These are phyloP conservation scores for Elephas maximus DNA, from an alignment of 2,113 vertebrate genomes.

Conservation along the genomic window DNA sequence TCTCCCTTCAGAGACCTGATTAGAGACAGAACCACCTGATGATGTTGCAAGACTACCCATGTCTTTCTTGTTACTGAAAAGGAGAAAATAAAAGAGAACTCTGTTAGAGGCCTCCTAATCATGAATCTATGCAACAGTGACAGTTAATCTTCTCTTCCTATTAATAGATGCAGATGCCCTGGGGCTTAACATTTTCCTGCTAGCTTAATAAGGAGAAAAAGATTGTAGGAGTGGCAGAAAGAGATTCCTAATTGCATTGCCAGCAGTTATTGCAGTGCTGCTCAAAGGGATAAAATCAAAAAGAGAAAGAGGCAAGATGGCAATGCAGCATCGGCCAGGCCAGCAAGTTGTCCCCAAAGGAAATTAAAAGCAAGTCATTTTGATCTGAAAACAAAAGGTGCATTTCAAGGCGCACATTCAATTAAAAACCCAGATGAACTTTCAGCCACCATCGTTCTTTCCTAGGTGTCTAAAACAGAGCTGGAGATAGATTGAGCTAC, in stretches of 20 bases:
- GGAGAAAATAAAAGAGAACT: slow-evolving; percentile 60
- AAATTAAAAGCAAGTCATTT: slow-evolving; percentile 72
- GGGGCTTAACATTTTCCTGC: slow-evolving; percentile 81
- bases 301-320: slow-evolving; percentile 42
- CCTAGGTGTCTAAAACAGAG: slow-evolving; percentile 21
- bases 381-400: slow-evolving; percentile 13
- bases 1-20: slow-evolving; percentile 39
- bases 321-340: slow-evolving; percentile 46
- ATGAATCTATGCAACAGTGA: slow-evolving; percentile 73
- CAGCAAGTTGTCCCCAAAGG: slow-evolving; percentile 60
- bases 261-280: slow-evolving; percentile 51
- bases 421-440: slow-evolving; percentile 69
- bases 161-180: slow-evolving; percentile 83
- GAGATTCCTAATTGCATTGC: slow-evolving; percentile 73
- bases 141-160: slow-evolving; percentile 80
- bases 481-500: not conserved
- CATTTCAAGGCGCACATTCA: slow-evolving; percentile 46
- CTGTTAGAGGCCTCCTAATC: slow-evolving; percentile 67
- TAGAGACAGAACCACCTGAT: not conserved
- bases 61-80: slow-evolving; percentile 70
- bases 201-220: slow-evolving; percentile 77
- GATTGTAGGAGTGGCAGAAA: slow-evolving; percentile 66
- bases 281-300: slow-evolving; percentile 68
- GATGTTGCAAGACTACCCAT: not conserved
- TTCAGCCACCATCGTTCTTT: not conserved